Percentiles rank a stretch among this genome's conserved stretches.
These are phyloP conservation scores for Graptemys geographica DNA, from an alignment of 2,797 vertebrate species.

Conservation along the genomic window DNA sequence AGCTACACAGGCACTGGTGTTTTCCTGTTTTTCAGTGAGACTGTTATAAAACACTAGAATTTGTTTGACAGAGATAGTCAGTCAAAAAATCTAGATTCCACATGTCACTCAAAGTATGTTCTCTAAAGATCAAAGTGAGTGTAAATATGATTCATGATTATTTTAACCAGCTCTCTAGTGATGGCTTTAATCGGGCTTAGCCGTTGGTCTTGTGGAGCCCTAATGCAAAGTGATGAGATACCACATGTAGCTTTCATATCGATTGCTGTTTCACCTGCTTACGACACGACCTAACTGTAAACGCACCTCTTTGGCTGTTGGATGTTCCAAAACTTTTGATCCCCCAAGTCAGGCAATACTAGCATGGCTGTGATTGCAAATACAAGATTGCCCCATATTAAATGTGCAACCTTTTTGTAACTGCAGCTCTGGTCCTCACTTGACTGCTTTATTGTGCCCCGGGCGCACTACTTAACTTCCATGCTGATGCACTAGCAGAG, in stretches of 20 bases:
- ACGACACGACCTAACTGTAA: neutral
- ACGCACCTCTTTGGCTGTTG: neutral
- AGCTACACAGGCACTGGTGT: neutral
- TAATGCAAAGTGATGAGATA: neutral
- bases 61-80: neutral
- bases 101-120: neutral
- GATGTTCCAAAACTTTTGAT: neutral
- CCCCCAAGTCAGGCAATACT: neutral
- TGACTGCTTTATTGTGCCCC: neutral
- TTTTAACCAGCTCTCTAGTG: neutral
- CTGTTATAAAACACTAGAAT: neutral
- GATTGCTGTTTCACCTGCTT: neutral
- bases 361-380: neutral
- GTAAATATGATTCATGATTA: neutral
- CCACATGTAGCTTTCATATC: neutral
- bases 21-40: neutral
- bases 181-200: neutral
- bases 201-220: neutral
- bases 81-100: neutral
- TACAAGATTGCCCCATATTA: neutral
- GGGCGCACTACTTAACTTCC: neutral
- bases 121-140: neutral
- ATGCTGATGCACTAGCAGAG: neutral
- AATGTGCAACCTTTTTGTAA: neutral
- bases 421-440: neutral